Base-by-base conservation (phyloP, 2,888 invertebrate genomes). In the Tryphoninae sp. region DNA sequence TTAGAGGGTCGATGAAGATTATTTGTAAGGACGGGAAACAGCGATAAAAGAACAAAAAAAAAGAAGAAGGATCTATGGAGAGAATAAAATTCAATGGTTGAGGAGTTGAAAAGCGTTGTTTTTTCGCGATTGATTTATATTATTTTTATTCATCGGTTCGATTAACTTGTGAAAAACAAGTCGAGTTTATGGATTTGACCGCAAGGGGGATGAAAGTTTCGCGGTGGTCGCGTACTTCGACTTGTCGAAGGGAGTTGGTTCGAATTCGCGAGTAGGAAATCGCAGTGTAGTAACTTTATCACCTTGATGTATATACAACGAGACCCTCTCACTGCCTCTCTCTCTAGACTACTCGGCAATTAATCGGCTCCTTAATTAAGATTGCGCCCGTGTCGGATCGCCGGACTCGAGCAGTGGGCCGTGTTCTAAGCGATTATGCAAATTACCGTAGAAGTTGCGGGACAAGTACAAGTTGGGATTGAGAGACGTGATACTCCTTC, bases 301-400 rank as follows among this genome's bases (percentile, higher is more conserved):
- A 2, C 16, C 16, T 33, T 42, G 22, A 42, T 7, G 19, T 2
- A 69, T 55, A 13, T 68, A 53, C 9, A 19, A 19, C 55, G 19
- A 55, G 16, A 51, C n/a, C 16, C 16, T 16, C n/a, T n/a, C 51
- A 11, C 49, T 49, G 11, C 3, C 33, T 33, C 33, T 33, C 33
- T 33, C 33, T 33, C 53, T 45, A 33, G 26, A 4, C 64, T 33
- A 64, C 53, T 72, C 62, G n/a, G 67, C 78, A 79, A 82, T 82
- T 82, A 82, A 78, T 79, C 78, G 81, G 69, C 79, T 76, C 78
- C 78, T 82, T 82, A 82, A 82, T 82, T 82, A 79, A 82, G 78
- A 82, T 76, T 58, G 81, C 76, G 33, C 45, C 65, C 62, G 61
- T 79, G 78, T 79, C 61, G 62, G 67, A 74, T 76, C 53, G 74